phyloP scores from a whole-genome alignment of 2,797 vertebrate species.

The Lutjanus campechanus region DNA sequence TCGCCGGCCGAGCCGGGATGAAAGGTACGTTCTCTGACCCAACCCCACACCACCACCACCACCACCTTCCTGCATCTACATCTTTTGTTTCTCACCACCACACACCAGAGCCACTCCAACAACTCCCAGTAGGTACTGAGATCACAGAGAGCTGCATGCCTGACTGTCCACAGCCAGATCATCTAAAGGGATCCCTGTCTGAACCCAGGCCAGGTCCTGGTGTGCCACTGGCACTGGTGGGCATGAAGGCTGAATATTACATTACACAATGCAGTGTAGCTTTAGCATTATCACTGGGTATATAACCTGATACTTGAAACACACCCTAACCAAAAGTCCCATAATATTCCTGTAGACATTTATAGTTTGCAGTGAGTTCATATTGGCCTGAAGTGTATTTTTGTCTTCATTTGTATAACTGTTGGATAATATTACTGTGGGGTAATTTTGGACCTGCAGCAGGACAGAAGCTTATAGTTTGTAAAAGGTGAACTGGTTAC shows the following conservation, averaged over 20 bases:
- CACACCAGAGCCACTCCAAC: conserved; percentile 38
- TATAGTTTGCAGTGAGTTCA: conserved; percentile 30
- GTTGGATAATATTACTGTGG: conserved; percentile 51
- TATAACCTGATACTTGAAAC: background rate
- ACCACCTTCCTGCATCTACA: conserved; percentile 25
- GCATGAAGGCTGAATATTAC: conserved; percentile 7
- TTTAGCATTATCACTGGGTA: background rate
- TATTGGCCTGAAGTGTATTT: conserved; percentile 47
- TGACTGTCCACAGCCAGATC: conserved; percentile 51
- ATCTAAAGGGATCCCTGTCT: conserved; percentile 38
- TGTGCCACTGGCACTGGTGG: background rate
- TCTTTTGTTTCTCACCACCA: conserved; percentile 37
- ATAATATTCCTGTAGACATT: conserved; percentile 36
- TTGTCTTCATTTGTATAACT: conserved; percentile 32
- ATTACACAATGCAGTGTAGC: conserved; percentile 18
- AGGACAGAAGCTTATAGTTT: background rate
- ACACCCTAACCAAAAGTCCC: conserved; percentile 19
- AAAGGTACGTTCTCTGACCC: conserved; percentile 70
- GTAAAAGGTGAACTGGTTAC: background rate
- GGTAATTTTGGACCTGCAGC: conserved; percentile 41
- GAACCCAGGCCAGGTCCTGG: conserved; percentile 28
- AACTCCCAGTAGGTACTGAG: conserved; percentile 49
- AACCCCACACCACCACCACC: background rate
- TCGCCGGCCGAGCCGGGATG: conserved; percentile 63
- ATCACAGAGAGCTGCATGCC: conserved; percentile 57